phyloP scores from a whole-genome alignment of 2,888 invertebrate genomes.

The Trachelus tabidus region DNA sequence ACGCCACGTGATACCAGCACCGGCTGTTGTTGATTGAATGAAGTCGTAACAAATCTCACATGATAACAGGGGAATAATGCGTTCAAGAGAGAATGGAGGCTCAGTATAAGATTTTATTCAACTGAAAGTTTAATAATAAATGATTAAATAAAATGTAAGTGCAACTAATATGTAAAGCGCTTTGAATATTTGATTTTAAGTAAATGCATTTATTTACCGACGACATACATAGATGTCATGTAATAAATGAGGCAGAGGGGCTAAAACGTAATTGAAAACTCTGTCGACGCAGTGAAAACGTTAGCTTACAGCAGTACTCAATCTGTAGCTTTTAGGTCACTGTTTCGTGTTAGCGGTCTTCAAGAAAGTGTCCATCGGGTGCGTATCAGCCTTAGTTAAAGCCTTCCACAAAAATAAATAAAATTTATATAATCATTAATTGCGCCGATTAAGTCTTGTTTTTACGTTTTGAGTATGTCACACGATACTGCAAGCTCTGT shows the following conservation, averaged over 20 bases:
- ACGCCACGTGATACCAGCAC: constrained; percentile 4
- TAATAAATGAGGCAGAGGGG: not conserved
- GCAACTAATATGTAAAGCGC: not conserved
- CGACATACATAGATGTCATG: not conserved
- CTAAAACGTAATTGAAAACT: not conserved
- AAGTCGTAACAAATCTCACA: not conserved
- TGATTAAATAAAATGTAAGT: not conserved
- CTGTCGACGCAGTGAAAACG: not conserved
- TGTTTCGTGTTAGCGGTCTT: not conserved
- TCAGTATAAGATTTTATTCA: not conserved
- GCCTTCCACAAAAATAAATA: not conserved
- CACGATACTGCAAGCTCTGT: not conserved
- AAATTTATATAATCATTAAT: not conserved
- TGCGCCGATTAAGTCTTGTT: not conserved
- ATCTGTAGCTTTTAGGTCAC: not conserved
- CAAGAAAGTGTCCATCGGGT: not conserved
- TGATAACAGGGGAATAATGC: not conserved
- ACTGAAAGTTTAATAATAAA: not conserved
- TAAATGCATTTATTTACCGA: not conserved
- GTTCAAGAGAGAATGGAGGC: not conserved
- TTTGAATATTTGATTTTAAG: not conserved
- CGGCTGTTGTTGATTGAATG: not conserved
- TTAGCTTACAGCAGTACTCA: not conserved
- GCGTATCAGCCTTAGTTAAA: not conserved
- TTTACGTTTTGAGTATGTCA: not conserved